These are phyloP conservation scores for Drosophila triauraria DNA, from an alignment of 1,140 invertebrate species.

Conservation along the genomic window DNA sequence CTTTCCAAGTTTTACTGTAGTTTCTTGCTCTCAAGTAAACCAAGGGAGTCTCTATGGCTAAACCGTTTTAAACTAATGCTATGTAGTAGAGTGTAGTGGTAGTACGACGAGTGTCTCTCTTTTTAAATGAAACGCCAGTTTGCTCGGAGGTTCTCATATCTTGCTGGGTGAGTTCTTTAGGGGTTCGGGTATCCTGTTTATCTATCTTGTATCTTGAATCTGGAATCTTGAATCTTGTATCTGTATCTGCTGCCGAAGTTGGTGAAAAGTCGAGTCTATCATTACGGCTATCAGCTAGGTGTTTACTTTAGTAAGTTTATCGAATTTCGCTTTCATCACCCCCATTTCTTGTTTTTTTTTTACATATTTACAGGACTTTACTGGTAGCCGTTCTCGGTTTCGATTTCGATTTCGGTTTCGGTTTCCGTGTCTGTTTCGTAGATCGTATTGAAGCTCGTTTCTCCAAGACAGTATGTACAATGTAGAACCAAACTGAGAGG, in stretches of 20 bases:
- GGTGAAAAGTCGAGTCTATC: slow-evolving; percentile 68
- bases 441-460: slow-evolving; percentile 74
- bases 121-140: slow-evolving; percentile 79
- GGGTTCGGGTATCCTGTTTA: slow-evolving; percentile 19
- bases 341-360: slow-evolving; percentile 28
- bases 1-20: slow-evolving; percentile 75
- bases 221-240: slow-evolving; percentile 29
- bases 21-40: slow-evolving; percentile 65
- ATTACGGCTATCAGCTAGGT: slow-evolving; percentile 74
- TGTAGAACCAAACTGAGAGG: slow-evolving; percentile 38
- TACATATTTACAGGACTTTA: slow-evolving; percentile 71
- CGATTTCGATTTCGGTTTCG: not conserved
- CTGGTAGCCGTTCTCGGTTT: slow-evolving; percentile 26
- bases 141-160: slow-evolving; percentile 71
- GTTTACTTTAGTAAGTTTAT: slow-evolving; percentile 59
- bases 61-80: slow-evolving; percentile 62
- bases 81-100: slow-evolving; percentile 68
- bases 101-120: slow-evolving; percentile 32
- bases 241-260: slow-evolving; percentile 36
- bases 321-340: slow-evolving; percentile 40
- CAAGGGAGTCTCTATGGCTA: slow-evolving; percentile 71
- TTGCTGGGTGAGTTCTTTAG: slow-evolving; percentile 27
- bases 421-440: slow-evolving; percentile 11
- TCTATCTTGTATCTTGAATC: slow-evolving; percentile 10
- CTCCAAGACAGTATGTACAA: slow-evolving; percentile 56